These are phyloP conservation scores for Gymnosoma rotundatum DNA, from an alignment of 2,888 invertebrate species.

Conservation along the genomic window DNA sequence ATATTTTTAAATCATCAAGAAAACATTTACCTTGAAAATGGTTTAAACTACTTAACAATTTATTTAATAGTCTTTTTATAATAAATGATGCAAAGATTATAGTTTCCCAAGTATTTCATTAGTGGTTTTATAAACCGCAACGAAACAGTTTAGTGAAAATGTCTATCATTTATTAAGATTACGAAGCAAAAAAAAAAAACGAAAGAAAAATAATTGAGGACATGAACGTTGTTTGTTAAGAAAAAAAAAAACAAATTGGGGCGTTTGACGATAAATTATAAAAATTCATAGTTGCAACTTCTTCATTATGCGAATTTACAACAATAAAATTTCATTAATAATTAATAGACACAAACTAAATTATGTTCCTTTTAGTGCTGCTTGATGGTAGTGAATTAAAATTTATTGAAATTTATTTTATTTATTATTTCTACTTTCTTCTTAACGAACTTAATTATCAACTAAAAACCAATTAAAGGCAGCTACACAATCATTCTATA, in stretches of 20 bases:
- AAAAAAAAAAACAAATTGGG: slow-evolving; percentile 4
- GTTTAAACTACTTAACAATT: slow-evolving; percentile 30
- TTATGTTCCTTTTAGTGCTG: slow-evolving; percentile 3
- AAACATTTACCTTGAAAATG: neutral
- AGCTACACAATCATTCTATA: slow-evolving; percentile 2
- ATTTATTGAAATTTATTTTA: slow-evolving; percentile 42
- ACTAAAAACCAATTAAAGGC: slow-evolving; percentile 59
- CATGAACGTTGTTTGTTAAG: slow-evolving; percentile 12
- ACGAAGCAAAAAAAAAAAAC: slow-evolving; percentile 41
- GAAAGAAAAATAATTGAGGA: neutral
- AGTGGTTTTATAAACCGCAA: slow-evolving; percentile 42
- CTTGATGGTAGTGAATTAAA: slow-evolving; percentile 11
- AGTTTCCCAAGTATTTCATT: slow-evolving; percentile 51
- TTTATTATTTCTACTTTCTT: too few species aligned
- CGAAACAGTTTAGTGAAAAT: slow-evolving; percentile 45
- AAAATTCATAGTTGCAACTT: slow-evolving; percentile 26
- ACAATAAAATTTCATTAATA: slow-evolving; percentile 17
- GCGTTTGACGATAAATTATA: slow-evolving; percentile 26
- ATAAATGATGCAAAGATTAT: slow-evolving; percentile 46
- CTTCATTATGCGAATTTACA: neutral
- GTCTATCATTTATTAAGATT: slow-evolving; percentile 56
- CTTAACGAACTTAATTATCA: slow-evolving; percentile 49
- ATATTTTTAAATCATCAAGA: neutral
- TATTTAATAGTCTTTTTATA: neutral
- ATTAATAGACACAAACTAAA: slow-evolving; percentile 24